Conservation (phyloP, 2,888 invertebrate species). For the Diarsia brunnea region DNA sequence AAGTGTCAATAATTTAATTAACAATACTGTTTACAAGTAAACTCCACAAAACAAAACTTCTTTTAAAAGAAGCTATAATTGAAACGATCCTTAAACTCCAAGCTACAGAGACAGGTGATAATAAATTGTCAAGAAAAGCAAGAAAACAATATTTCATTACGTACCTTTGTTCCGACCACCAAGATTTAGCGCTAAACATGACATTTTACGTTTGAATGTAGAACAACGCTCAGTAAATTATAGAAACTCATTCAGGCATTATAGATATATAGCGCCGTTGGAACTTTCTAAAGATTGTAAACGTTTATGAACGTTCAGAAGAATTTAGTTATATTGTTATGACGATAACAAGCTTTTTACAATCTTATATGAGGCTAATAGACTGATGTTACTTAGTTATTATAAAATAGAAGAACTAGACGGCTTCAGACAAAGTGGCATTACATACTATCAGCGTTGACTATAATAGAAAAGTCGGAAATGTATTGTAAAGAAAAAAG, state of each 20-base stretch:
- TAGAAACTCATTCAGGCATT: slow-evolving; percentile 56
- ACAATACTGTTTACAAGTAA: not conserved
- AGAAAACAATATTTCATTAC: slow-evolving; percentile 70
- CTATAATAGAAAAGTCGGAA: not conserved
- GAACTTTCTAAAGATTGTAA: slow-evolving; percentile 60
- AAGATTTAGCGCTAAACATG: slow-evolving; percentile 38
- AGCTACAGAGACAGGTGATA: not conserved
- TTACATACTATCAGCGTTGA: not conserved
- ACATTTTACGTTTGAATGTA: slow-evolving; percentile 45
- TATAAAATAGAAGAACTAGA: not conserved
- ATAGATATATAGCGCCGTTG: slow-evolving; percentile 40
- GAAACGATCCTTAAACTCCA: not conserved
- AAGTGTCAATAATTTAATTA: not conserved
- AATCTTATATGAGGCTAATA: not conserved
- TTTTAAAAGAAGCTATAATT: not conserved
- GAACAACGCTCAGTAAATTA: slow-evolving; percentile 53
- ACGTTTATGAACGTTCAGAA: slow-evolving; percentile 36
- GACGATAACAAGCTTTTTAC: slow-evolving; percentile 14
- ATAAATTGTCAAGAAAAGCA: slow-evolving; percentile 20
- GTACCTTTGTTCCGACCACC: slow-evolving; percentile 25
- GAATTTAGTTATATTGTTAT: slow-evolving; percentile 45
- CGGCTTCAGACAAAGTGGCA: not conserved
- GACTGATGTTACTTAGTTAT: slow-evolving; percentile 1
- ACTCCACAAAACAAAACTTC: not conserved
- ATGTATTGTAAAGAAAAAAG: not conserved